Evolutionary conservation across 2,888 invertebrate species (phyloP).

Genomic region (Bedellia somnulentella): DNA sequence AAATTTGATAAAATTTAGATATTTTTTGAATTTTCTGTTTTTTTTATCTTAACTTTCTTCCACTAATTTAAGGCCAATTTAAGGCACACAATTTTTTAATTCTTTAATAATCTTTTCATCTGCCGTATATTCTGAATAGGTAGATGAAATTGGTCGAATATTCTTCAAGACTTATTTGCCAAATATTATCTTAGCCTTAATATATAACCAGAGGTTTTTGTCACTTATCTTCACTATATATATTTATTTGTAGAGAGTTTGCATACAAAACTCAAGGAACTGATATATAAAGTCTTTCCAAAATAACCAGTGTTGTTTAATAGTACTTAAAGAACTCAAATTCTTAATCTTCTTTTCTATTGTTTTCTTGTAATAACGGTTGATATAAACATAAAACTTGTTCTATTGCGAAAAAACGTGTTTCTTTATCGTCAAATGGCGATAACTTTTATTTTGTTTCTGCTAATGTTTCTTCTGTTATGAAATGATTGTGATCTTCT

Average conservation of each 20-base stretch:
- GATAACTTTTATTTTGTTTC: constrained; percentile 38
- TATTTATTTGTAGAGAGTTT: constrained; percentile 45
- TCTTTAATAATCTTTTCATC: constrained; percentile 37
- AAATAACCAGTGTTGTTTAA: constrained; percentile 63
- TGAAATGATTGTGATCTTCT: constrained; percentile 44
- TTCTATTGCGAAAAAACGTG: constrained; percentile 64
- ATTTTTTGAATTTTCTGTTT: constrained; percentile 25
- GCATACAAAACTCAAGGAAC: constrained; percentile 54
- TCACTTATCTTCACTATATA: constrained; percentile 51
- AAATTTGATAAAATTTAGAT: constrained; percentile 49
- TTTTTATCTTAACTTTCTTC: constrained; percentile 42
- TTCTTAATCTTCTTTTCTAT: constrained; percentile 58
- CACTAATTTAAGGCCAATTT: constrained; percentile 62
- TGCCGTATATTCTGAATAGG: constrained; percentile 39
- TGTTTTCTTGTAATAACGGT: constrained; percentile 59
- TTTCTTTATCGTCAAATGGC: constrained; percentile 63
- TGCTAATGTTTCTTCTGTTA: constrained; percentile 47
- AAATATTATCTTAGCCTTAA: constrained; percentile 57
- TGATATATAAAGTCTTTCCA: constrained; percentile 49
- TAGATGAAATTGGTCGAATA: constrained; percentile 54
- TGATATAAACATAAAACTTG: constrained; percentile 63
- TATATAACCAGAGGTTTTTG: constrained; percentile 45
- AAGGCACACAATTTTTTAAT: constrained; percentile 49
- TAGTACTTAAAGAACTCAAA: constrained; percentile 55
- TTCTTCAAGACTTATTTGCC: constrained; percentile 36